Evolutionary conservation across 2,888 invertebrate species (phyloP).

Genomic region (Hoplodrina blanda): DNA sequence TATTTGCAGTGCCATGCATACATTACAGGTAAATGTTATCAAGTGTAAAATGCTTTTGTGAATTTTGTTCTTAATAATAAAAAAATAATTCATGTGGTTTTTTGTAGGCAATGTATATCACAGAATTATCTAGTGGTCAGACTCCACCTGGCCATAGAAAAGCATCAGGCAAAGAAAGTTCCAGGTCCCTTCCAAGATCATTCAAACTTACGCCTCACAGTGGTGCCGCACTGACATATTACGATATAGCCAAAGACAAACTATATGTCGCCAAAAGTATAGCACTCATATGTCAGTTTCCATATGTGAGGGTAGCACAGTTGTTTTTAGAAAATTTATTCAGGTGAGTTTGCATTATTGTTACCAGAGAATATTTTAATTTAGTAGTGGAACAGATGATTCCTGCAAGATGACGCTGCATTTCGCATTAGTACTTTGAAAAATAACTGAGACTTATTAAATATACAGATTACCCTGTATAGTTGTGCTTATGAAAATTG

Average conservation of each 20-base stretch:
- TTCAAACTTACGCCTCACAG: slow-evolving; percentile 96
- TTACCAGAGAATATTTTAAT: neutral
- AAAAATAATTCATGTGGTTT: slow-evolving; percentile 14
- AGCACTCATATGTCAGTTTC: slow-evolving; percentile 97
- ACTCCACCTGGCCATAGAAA: slow-evolving; percentile 92
- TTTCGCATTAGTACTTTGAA: too few relatives aligned
- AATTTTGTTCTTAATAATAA: neutral
- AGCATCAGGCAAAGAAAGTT: slow-evolving; percentile 92
- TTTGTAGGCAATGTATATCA: slow-evolving; percentile 96
- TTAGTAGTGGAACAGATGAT: neutral
- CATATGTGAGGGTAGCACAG: slow-evolving; percentile 96
- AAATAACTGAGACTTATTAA: neutral
- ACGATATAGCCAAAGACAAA: slow-evolving; percentile 98
- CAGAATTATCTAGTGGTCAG: slow-evolving; percentile 96
- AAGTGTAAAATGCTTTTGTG: neutral
- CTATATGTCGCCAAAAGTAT: slow-evolving; percentile 99
- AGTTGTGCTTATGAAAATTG: neutral
- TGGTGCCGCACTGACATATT: slow-evolving; percentile 95
- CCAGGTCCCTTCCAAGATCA: slow-evolving; percentile 96
- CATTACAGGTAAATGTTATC: slow-evolving; percentile 93
- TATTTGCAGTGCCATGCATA: slow-evolving; percentile 98
- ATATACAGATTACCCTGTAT: too few relatives aligned
- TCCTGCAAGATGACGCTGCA: too few relatives aligned
- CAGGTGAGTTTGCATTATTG: slow-evolving; percentile 89
- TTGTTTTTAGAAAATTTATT: slow-evolving; percentile 96